Percentiles rank a stretch among this genome's conserved stretches.
Conservation (phyloP, 1,140 invertebrate species). For the Papilio polytes region DNA sequence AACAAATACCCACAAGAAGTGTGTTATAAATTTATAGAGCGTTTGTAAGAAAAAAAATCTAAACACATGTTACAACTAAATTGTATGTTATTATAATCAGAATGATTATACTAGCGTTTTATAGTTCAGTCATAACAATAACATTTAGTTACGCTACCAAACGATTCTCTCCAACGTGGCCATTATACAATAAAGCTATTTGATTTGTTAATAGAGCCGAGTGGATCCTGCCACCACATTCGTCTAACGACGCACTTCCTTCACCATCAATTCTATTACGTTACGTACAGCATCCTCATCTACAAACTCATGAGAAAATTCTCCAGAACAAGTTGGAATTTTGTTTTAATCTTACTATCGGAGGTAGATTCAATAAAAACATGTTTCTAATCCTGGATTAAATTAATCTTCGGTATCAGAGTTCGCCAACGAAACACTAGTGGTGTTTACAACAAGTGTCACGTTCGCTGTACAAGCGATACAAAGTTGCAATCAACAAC, state of each 20-base stretch:
- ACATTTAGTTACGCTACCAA: slow-evolving; percentile 36
- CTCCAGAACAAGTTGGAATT: neutral
- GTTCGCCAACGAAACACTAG: slow-evolving; percentile 62
- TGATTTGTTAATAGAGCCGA: slow-evolving; percentile 80
- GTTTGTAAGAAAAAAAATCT: slow-evolving; percentile 13
- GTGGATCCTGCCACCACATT: slow-evolving; percentile 64
- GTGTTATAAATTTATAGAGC: slow-evolving; percentile 36
- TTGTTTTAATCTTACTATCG: neutral
- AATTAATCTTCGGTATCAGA: slow-evolving; percentile 41
- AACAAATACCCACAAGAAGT: neutral
- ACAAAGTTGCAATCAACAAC: slow-evolving; percentile 53
- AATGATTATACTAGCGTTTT: neutral
- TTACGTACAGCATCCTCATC: slow-evolving; percentile 21
- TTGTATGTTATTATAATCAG: neutral
- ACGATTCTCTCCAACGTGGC: slow-evolving; percentile 56
- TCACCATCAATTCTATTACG: slow-evolving; percentile 51
- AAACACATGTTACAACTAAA: neutral
- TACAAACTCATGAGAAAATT: slow-evolving; percentile 31
- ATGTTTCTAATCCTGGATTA: slow-evolving; percentile 40
- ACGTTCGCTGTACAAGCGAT: slow-evolving; percentile 63
- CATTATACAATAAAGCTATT: slow-evolving; percentile 81
- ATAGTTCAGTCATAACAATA: slow-evolving; percentile 6
- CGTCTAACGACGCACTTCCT: slow-evolving; percentile 74
- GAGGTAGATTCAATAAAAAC: slow-evolving; percentile 37
- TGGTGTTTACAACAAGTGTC: slow-evolving; percentile 78